phyloP scores from a whole-genome alignment of 2,888 invertebrate species.

The Rhopalosiphum nymphaeae region DNA sequence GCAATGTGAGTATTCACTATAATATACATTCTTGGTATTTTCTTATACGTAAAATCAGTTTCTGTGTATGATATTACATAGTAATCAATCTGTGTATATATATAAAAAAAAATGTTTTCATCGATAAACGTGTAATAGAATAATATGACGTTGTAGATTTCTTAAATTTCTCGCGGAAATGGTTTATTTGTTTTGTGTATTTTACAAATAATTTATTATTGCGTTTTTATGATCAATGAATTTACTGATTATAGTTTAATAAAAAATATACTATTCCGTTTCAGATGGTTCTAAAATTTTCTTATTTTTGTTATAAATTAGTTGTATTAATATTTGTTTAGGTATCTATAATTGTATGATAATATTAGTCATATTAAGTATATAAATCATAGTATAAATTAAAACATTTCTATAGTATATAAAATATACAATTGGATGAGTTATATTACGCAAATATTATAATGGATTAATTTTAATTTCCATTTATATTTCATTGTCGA shows the following conservation, averaged over 20 bases:
- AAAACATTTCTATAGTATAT: not conserved
- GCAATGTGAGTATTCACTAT: not conserved
- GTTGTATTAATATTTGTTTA: no score
- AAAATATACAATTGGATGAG: not conserved
- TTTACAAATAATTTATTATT: not conserved
- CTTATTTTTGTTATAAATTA: not conserved
- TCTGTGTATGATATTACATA: not conserved
- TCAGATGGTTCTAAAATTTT: not conserved
- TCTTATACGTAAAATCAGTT: not conserved
- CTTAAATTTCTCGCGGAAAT: slow-evolving; percentile 8
- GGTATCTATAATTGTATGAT: not conserved
- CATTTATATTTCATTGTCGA: not conserved
- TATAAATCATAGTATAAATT: not conserved
- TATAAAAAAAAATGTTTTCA: slow-evolving; percentile 8
- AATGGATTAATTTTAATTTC: not conserved
- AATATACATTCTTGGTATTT: not conserved
- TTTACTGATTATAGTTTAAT: not conserved
- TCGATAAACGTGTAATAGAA: not conserved
- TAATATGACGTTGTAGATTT: not conserved
- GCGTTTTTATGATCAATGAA: not conserved
- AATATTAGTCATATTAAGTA: not conserved
- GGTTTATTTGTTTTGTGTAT: slow-evolving; percentile 5
- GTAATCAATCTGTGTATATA: not conserved
- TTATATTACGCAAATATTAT: not conserved
- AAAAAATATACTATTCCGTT: not conserved